Base-by-base conservation (phyloP, 2,888 invertebrate species). In the Drosophila paranaensis region DNA sequence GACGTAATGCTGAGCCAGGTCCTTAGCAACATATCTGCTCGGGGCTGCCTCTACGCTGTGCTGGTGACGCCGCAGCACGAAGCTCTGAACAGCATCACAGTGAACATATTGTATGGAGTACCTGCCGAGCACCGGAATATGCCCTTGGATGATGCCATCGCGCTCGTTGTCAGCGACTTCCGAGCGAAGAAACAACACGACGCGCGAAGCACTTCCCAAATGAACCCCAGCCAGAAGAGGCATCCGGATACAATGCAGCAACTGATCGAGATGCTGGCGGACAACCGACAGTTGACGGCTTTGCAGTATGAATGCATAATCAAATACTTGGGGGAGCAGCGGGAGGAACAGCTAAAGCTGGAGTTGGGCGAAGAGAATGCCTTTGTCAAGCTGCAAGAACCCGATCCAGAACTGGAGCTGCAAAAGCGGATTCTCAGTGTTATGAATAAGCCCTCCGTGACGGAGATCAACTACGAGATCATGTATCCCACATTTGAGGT, bases 111-210 rank as follows among this genome's bases (percentile, higher is more conserved):
- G 20, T 97, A 98, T 93, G 98, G 98, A 25, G 93, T 97, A 77
- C 97, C 98, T 0, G 77, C 94, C 96, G 98, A 98, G 91, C 98
- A 98, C 93, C 95, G 98, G 82, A 98, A 98, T 93, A 98, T 98
- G 97, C 98, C 98, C 0, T 91, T 98, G 43, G 98, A 98, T 63
- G 98, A 98, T 93, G 97, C 98, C 0, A 93, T 98, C 67, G 94
- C 95, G 77, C 93, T 98, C 73, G 94, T 98, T 37, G 94, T 95
- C 10, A 94, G 96, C 1, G 96, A 97, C 87, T 96, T 95, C 88
- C 94, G 94, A 33, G 93, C 94, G 30, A 95, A 95, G 88, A 94
- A 94, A 92, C 93, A 94, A 8, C 77, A 93, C 92, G 82, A 95
- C 10, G 66, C 72, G 0, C 58, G 61, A 0, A 43, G 43, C 27